Conservation (phyloP, 2,888 invertebrate species). For the Anagyrus pseudococci region DNA sequence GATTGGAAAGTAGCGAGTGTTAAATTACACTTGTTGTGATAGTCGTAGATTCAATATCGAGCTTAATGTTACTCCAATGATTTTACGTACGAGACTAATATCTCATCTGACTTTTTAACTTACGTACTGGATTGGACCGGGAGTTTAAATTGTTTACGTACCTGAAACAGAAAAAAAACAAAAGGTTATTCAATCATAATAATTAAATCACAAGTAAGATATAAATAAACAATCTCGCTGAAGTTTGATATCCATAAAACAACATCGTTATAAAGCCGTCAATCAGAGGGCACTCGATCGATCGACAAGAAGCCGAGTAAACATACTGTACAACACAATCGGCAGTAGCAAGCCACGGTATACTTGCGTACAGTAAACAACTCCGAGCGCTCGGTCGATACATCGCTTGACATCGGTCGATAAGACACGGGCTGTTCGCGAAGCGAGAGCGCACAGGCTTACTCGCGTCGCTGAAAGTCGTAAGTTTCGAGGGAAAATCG, state of each 20-base stretch:
- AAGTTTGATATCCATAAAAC: too few relatives aligned
- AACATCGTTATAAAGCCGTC: too few relatives aligned
- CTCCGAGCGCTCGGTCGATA: constrained; percentile 11
- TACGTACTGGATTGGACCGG: background rate
- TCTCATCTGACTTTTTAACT: too few relatives aligned
- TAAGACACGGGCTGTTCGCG: background rate
- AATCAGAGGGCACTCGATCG: background rate
- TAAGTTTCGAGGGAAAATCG: background rate
- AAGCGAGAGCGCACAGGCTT: too few relatives aligned
- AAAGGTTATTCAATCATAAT: constrained; percentile 1
- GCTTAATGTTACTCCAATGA: too few relatives aligned
- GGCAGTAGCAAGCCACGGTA: background rate
- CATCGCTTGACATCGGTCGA: constrained; percentile 10
- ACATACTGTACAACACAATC: too few relatives aligned
- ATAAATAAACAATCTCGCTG: too few relatives aligned
- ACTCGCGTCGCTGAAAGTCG: background rate
- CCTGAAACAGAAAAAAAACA: constrained; percentile 15
- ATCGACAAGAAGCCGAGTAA: background rate
- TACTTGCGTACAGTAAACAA: background rate
- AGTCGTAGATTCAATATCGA: too few relatives aligned
- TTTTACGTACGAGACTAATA: too few relatives aligned
- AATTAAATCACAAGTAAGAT: background rate
- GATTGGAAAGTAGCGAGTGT: too few relatives aligned
- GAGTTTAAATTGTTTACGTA: constrained; percentile 3
- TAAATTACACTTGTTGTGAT: too few relatives aligned